phyloP scores from a whole-genome alignment of 1,140 invertebrate species.

The Drosophila azteca region DNA sequence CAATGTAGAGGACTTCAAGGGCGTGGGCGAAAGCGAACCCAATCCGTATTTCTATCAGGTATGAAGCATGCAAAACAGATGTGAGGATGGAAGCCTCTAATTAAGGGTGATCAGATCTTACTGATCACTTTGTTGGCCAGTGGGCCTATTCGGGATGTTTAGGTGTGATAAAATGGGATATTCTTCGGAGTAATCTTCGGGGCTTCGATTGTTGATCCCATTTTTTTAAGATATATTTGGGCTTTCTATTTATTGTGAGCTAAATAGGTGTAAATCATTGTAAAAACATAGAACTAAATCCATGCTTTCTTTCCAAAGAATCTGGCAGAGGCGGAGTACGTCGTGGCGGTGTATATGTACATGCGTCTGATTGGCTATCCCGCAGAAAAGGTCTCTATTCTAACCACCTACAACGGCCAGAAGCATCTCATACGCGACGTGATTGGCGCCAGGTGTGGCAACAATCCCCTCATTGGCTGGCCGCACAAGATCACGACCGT shows the following conservation, averaged over 20 bases:
- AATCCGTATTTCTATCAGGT: constrained; percentile 99
- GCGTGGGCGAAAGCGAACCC: constrained; percentile 98
- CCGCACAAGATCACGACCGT: constrained; percentile 98
- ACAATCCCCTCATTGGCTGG: constrained; percentile 97
- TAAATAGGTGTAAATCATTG: no score
- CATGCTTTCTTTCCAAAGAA: constrained; percentile 88
- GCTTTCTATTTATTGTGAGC: no score
- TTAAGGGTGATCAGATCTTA: no score
- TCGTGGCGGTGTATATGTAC: constrained; percentile 99
- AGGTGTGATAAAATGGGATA: no score
- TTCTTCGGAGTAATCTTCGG: no score
- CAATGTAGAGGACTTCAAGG: constrained; percentile 98
- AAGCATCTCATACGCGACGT: constrained; percentile 99
- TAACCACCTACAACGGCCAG: constrained; percentile 99
- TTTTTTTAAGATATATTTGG: no score
- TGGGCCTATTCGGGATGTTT: no score
- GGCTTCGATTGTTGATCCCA: no score
- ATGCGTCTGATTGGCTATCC: constrained; percentile 99
- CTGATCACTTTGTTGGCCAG: no score
- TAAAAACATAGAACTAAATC: not conserved
- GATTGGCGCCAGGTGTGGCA: constrained; percentile 95
- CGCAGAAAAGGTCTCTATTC: constrained; percentile 97
- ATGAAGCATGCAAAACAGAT: constrained; percentile 4
- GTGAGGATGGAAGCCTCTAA: no score
- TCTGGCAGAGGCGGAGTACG: constrained; percentile 99